Evolutionary conservation across 1,140 invertebrate species (phyloP), one percentile per base, ranked within the genome.

Genomic region (Hylyphantes graminicola): DNA sequence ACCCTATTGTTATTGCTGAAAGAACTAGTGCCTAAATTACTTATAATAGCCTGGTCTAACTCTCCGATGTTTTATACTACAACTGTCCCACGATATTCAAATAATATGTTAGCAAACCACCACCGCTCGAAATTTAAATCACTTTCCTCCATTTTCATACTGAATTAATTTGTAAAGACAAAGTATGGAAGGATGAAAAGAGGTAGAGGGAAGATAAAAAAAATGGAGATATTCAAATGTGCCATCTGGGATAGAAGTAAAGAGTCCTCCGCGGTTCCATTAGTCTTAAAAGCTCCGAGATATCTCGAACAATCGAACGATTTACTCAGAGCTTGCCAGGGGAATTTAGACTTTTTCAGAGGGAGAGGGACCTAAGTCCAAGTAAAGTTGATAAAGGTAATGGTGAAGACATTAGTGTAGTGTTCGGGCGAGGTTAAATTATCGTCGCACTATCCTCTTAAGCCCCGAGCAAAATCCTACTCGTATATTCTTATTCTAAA

Each of bases 271-370:
- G 57, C 53, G 72, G 72, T 51, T 74, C 72, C 72, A 74, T 74
- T 74, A 74, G 72, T 74, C 72, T 74, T 74, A 74, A 74, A 74
- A 74, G 72, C 72, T 55, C 57, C 57, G 21, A 55, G 51, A 74
- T 53, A 57, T 35, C 72, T 35, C 11, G 72, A 57, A 74, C 72
- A 74, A 74, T 74, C 72, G 54, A 74, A 74, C 72, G 72, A 74
- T 74, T 74, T 74, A 74, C 72, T 74, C 48, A 21, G 55, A 55
- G 53, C 72, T 57, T 74, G 53, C 35, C 21, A 13, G 54, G 72
- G 57, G 51, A 57, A 74, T 57, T 53, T 74, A 35, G 72, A 35
- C 5, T 2, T 35, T 35, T 57, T 74, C 13, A 15, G 57, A 55
- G 21, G 19, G 17, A 57, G 48, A 74, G 15, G 55, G 72, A 55